Evolutionary conservation across 1,140 invertebrate species (phyloP).

Genomic region (Grapholita molesta): DNA sequence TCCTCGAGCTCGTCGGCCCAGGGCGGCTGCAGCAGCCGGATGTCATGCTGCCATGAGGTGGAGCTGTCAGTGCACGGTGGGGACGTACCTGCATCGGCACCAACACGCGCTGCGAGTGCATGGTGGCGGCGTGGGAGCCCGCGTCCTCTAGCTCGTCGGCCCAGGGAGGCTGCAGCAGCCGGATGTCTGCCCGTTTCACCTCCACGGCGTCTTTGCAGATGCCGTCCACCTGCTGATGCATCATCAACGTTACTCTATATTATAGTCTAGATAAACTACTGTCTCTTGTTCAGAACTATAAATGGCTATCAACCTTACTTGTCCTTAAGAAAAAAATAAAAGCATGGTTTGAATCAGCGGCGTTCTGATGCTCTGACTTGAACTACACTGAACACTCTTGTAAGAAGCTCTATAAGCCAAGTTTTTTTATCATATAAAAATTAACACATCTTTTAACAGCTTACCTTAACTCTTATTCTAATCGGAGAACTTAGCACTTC

Average conservation of each 20-base stretch:
- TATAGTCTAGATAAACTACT: too few relatives aligned
- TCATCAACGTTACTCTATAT: background rate
- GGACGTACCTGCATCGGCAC: conserved; percentile 45
- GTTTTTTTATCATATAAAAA: too few relatives aligned
- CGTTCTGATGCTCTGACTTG: too few relatives aligned
- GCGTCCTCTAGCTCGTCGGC: conserved; percentile 93
- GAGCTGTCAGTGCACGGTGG: too few relatives aligned
- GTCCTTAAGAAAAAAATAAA: too few relatives aligned
- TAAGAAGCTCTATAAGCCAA: too few relatives aligned
- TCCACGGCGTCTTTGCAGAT: conserved; percentile 69
- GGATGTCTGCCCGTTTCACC: conserved; percentile 91
- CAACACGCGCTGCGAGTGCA: conserved; percentile 56
- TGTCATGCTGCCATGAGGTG: too few relatives aligned
- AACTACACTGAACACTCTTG: too few relatives aligned
- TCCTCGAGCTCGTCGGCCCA: conserved; percentile 97
- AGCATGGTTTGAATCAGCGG: too few relatives aligned
- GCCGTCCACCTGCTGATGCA: conserved; percentile 58
- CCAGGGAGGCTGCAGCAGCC: conserved; percentile 96
- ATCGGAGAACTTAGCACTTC: conserved; percentile 84
- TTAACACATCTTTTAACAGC: background rate
- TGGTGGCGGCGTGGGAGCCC: conserved; percentile 64
- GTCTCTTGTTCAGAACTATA: too few relatives aligned
- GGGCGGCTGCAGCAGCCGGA: conserved; percentile 93
- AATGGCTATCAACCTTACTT: too few relatives aligned
- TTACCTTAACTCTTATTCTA: conserved; percentile 88